Conservation (phyloP, 1,140 invertebrate genomes). For the Drosophila aff. region DNA sequence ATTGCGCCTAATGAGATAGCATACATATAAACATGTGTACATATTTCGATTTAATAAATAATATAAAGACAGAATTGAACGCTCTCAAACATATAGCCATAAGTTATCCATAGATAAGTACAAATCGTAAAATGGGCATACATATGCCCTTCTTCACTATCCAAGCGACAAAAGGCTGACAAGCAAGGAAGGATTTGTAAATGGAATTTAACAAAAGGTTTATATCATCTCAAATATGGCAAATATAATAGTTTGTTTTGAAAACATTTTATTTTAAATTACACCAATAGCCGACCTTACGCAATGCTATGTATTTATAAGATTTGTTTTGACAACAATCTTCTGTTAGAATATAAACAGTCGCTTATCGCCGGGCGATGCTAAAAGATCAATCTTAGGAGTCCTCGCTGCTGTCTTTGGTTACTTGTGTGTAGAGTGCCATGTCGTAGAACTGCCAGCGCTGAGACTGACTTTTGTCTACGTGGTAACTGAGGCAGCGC, state of each 20-base stretch:
- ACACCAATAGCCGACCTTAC: neutral
- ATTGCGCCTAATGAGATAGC: conserved; percentile 15
- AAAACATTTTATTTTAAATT: neutral
- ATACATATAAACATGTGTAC: neutral
- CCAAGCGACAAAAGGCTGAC: conserved; percentile 27
- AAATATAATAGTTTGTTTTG: neutral
- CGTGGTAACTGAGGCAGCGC: conserved; percentile 86
- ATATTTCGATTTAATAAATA: conserved; percentile 30
- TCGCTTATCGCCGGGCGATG: conserved; percentile 34
- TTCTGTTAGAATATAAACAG: neutral
- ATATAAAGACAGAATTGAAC: conserved; percentile 30
- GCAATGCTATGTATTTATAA: neutral
- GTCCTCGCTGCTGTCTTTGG: conserved; percentile 19
- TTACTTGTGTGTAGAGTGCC: conserved; percentile 83
- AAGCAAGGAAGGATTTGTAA: conserved; percentile 15
- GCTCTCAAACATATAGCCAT: conserved; percentile 14
- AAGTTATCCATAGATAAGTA: conserved; percentile 25
- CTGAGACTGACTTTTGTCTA: conserved; percentile 85
- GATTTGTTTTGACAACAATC: conserved; percentile 8
- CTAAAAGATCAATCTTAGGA: conserved; percentile 14
- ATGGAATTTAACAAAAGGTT: neutral
- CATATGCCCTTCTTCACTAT: conserved; percentile 85
- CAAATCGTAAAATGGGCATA: neutral
- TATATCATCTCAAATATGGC: too few relatives aligned
- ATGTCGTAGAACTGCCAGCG: conserved; percentile 88